Evolutionary conservation across 2,113 vertebrate genomes (phyloP).

Genomic region (Haplotaxodon microlepis): DNA sequence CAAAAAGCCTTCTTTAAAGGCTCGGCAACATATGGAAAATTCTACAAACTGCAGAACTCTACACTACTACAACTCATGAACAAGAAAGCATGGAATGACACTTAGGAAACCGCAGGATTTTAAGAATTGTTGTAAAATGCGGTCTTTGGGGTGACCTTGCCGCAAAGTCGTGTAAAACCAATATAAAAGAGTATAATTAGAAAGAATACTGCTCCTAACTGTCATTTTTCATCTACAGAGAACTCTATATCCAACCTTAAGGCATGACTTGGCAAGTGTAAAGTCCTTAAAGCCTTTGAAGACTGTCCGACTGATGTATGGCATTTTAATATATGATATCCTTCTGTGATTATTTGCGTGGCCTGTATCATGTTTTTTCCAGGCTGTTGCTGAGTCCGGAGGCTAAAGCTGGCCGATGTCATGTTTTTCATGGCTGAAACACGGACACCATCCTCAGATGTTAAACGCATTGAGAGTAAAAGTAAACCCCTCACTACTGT

Average conservation of each 20-base stretch:
- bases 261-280: neutral
- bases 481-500: neutral
- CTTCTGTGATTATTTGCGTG: neutral
- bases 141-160: neutral
- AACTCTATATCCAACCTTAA: neutral
- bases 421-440: slow-evolving; percentile 28
- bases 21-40: neutral
- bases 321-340: neutral
- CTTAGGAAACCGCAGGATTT: neutral
- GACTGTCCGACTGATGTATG: neutral
- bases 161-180: neutral
- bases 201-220: neutral
- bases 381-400: neutral
- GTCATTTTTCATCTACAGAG: neutral
- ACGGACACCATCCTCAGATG: neutral
- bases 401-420: slow-evolving; percentile 7
- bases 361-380: slow-evolving; percentile 9
- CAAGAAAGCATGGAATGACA: neutral
- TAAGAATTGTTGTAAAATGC: neutral
- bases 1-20: neutral
- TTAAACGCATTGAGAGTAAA: slow-evolving; percentile 20
- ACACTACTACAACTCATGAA: neutral
- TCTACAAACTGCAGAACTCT: neutral
- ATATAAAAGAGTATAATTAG: slow-evolving; percentile 13
- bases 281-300: neutral